Evolutionary conservation across 2,888 invertebrate species (phyloP).

Genomic region (Eilema depressum): DNA sequence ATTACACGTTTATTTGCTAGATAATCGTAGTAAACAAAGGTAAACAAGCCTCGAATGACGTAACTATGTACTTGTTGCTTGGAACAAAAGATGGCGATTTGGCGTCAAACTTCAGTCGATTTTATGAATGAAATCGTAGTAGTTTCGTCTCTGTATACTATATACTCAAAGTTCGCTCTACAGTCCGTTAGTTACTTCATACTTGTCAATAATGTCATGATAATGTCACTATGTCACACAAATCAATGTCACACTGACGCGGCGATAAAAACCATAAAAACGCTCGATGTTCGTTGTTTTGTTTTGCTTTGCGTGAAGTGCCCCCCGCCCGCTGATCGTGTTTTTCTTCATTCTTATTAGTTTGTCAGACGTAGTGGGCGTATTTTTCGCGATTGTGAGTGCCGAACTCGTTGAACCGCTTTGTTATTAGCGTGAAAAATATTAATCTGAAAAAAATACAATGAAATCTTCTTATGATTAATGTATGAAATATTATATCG

Average conservation of each 20-base stretch:
- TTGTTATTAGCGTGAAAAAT: slow-evolving; percentile 27
- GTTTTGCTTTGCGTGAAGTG: background rate
- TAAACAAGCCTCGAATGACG: too few species aligned
- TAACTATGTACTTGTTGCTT: too few species aligned
- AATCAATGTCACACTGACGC: background rate
- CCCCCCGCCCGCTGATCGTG: background rate
- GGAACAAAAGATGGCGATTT: too few species aligned
- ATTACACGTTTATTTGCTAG: too few species aligned
- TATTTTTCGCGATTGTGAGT: background rate
- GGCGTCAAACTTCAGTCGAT: too few species aligned
- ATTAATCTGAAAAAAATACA: slow-evolving; percentile 11
- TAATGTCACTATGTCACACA: background rate
- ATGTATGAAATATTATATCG: slow-evolving; percentile 47
- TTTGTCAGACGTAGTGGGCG: background rate
- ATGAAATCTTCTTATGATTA: slow-evolving; percentile 9
- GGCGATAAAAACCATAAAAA: too few species aligned
- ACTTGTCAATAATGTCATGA: too few species aligned
- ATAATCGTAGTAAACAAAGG: too few species aligned
- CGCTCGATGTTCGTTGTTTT: background rate
- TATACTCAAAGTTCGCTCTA: too few species aligned
- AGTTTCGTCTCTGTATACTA: too few species aligned
- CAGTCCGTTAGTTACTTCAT: too few species aligned
- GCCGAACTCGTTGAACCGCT: slow-evolving; percentile 16
- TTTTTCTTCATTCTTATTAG: slow-evolving; percentile 1
- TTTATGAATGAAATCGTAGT: too few species aligned